Evolutionary conservation across 1,140 invertebrate species (phyloP), one percentile per base, ranked within the genome.

Genomic region (Heliconius hewitsoni): DNA sequence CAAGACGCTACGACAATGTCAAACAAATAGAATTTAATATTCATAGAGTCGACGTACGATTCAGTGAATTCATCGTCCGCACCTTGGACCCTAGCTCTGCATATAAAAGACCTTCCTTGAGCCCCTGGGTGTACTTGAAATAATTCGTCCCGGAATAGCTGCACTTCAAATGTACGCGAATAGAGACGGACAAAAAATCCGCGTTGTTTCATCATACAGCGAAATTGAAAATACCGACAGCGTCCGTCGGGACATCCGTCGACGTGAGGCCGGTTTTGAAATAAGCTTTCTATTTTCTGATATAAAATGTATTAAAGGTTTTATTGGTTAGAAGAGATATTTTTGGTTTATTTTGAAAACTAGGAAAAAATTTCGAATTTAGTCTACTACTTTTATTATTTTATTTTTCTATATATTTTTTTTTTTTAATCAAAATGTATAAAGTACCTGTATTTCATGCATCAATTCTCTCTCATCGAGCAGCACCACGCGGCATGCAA

Each of bases 401-500:
- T 2, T 60, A 23, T 23, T 60, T 23, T 60, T 23, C 34, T 6
- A 37, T 23, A 23, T 23, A 23, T 0, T 23, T 23, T 23, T 30
- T 30, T 30, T 57, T 57, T 57, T 57, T 57, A 57, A 57, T n/a
- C 55, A n/a, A 71, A 37, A 18, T 13, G 16, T 73, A 46, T n/a
- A 30, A 46, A 79, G 77, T 89, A 96, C 96, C 94, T 96, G 94
- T 78, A 96, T 95, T 83, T 96, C 96, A 83, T 96, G 96, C 23
- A 96, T 87, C n/a, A 96, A 93, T 86, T 96, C 96, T 83, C 96
- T 92, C 83, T 96, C 96, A 84, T 96, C 96, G 76, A 96, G 95
- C 72, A 96, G 93, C 83, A 96, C 95, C 81, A 96, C 95, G 80
- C 96, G 96, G 92, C 96, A 96, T 79, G 96, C 95, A 74, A 96